phyloP scores from a whole-genome alignment of 2,888 invertebrate genomes.

The Uloborus plumipes region DNA sequence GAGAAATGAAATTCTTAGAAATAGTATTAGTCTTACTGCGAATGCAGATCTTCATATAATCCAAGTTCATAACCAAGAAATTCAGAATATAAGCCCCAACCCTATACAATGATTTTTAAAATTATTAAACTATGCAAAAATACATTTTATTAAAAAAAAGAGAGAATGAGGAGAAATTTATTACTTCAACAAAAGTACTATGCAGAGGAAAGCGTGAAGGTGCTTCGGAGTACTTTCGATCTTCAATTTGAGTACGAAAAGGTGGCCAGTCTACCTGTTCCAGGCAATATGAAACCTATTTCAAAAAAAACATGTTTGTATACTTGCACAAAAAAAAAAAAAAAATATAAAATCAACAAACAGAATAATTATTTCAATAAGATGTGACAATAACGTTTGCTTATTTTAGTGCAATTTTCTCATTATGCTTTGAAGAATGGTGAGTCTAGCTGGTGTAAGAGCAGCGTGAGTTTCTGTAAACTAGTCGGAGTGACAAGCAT shows the following conservation, averaged over 20 bases:
- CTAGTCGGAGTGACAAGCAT: too few relatives aligned
- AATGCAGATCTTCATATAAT: conserved; percentile 69
- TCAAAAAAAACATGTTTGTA: too few relatives aligned
- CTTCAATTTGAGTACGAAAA: conserved; percentile 69
- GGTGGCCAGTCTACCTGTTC: conserved; percentile 66
- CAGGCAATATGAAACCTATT: conserved; percentile 62
- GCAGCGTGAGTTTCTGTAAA: too few relatives aligned
- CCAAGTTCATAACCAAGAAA: conserved; percentile 71
- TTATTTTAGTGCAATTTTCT: too few relatives aligned
- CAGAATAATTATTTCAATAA: too few relatives aligned
- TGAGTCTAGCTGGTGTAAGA: too few relatives aligned
- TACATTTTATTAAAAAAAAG: background rate
- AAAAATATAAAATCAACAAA: too few relatives aligned
- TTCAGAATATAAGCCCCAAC: conserved; percentile 72
- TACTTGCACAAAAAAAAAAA: too few relatives aligned
- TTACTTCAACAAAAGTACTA: conserved; percentile 69
- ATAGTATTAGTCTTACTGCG: conserved; percentile 68
- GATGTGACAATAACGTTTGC: too few relatives aligned
- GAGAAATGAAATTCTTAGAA: background rate
- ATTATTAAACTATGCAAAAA: background rate
- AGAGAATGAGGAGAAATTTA: background rate
- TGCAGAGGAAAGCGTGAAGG: conserved; percentile 70
- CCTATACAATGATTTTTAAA: conserved; percentile 66
- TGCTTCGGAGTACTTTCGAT: conserved; percentile 68
- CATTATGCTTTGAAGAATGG: too few relatives aligned